Percentiles rank a stretch among this genome's conserved stretches.
Evolutionary conservation across 2,113 vertebrate species (phyloP).

Genomic region (Myotis brandtii): DNA sequence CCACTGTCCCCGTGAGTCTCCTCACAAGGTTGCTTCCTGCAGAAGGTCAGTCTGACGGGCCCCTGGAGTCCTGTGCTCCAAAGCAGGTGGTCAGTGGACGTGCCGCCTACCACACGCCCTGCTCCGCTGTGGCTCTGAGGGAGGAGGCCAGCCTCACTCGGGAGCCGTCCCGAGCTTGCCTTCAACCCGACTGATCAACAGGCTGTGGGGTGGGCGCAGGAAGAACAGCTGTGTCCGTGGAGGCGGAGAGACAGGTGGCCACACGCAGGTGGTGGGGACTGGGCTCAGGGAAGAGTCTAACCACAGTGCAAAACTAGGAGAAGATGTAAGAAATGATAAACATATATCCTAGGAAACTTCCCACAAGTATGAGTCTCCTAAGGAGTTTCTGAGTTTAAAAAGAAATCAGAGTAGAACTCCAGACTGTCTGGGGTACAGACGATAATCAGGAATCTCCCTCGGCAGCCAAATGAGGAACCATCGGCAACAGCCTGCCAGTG

Average conservation of each 20-base stretch:
- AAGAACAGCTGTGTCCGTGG: neutral
- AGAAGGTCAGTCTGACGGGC: rapidly evolving
- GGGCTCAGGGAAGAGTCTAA: neutral
- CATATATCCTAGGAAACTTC: rapidly evolving
- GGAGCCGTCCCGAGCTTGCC: neutral
- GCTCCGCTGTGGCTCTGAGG: neutral
- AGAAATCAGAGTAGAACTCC: neutral
- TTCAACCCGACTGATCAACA: neutral
- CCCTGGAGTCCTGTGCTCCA: rapidly evolving
- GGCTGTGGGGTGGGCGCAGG: neutral
- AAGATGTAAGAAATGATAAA: neutral
- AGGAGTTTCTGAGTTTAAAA: neutral
- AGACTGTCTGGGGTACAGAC: neutral
- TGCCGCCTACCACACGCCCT: neutral
- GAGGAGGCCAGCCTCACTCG: neutral
- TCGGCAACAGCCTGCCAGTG: rapidly evolving
- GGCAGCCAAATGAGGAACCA: neutral
- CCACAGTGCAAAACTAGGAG: too few species aligned
- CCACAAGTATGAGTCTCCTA: neutral
- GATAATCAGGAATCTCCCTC: neutral
- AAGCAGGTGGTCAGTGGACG: too few species aligned
- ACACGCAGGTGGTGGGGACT: rapidly evolving
- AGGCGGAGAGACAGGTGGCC: neutral
- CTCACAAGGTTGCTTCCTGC: neutral
- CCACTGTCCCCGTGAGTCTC: rapidly evolving